phyloP scores from a whole-genome alignment of 2,113 vertebrate species.

The Xerus inauris region DNA sequence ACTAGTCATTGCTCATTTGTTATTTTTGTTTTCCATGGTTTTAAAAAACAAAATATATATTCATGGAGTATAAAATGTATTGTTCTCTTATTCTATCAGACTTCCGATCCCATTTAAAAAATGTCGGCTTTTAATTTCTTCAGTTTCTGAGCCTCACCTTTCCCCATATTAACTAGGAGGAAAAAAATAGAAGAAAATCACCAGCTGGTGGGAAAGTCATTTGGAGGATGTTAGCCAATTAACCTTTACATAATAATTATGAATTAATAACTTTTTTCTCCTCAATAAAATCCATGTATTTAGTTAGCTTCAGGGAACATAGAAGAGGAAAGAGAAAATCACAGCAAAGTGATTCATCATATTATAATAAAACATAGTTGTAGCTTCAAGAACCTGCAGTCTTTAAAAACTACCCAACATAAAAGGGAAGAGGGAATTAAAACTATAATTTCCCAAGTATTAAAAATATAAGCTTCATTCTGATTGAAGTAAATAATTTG shows the following conservation, averaged over 20 bases:
- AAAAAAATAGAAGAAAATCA: constrained; percentile 40
- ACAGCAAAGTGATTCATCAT: constrained; percentile 48
- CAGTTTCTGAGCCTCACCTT: neutral
- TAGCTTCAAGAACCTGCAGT: constrained; percentile 41
- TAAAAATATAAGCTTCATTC: constrained; percentile 50
- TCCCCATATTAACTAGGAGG: neutral
- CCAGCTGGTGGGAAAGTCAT: constrained; percentile 57
- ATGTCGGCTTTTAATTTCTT: constrained; percentile 5
- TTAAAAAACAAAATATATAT: constrained; percentile 2
- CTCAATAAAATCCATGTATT: constrained; percentile 61
- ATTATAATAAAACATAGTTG: constrained; percentile 51
- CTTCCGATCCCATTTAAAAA: neutral
- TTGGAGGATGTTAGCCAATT: constrained; percentile 65
- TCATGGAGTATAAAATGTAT: neutral
- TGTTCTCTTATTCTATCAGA: neutral
- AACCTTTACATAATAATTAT: constrained; percentile 73
- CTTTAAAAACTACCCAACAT: constrained; percentile 42
- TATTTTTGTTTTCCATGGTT: neutral
- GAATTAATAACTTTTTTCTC: constrained; percentile 66
- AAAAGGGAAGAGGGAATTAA: constrained; percentile 32
- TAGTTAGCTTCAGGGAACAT: constrained; percentile 53
- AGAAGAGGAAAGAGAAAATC: constrained; percentile 51
- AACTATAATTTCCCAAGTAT: constrained; percentile 51
- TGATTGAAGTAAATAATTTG: constrained; percentile 61
- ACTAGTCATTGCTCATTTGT: neutral